phyloP scores from a whole-genome alignment of 1,140 invertebrate species.

The Achroia grisella region DNA sequence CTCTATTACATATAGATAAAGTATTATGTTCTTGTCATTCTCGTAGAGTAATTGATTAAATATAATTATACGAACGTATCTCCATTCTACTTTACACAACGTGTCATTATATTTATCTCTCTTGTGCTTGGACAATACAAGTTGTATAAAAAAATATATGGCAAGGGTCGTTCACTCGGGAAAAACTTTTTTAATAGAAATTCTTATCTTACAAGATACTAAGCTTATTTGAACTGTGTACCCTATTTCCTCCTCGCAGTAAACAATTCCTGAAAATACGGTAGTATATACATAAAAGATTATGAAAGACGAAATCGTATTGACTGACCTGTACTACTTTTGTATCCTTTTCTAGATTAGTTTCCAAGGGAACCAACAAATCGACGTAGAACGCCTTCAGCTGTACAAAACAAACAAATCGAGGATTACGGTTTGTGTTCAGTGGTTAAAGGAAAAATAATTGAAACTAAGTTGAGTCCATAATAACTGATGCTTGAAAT shows the following conservation, averaged over 20 bases:
- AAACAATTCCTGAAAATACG: slow-evolving; percentile 30
- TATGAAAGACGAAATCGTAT: slow-evolving; percentile 25
- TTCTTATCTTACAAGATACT: slow-evolving; percentile 36
- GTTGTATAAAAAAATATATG: slow-evolving; percentile 8
- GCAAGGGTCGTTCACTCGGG: slow-evolving; percentile 13
- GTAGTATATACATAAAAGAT: slow-evolving; percentile 21
- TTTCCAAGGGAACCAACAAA: slow-evolving; percentile 91
- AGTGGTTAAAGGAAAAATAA: not conserved
- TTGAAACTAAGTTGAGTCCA: not conserved
- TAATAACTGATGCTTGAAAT: too few relatives aligned
- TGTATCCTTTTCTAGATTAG: slow-evolving; percentile 93
- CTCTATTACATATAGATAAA: not conserved
- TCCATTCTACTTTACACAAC: not conserved
- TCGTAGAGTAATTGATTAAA: too few relatives aligned
- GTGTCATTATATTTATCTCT: slow-evolving; percentile 1
- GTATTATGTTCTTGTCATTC: not conserved
- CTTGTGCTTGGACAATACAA: slow-evolving; percentile 5
- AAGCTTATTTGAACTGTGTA: slow-evolving; percentile 34
- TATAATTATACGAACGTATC: too few relatives aligned
- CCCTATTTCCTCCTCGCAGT: slow-evolving; percentile 22
- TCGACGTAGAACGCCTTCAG: slow-evolving; percentile 96
- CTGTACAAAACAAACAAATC: slow-evolving; percentile 75
- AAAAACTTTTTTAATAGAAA: slow-evolving; percentile 50
- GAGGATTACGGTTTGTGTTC: slow-evolving; percentile 13
- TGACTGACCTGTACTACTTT: slow-evolving; percentile 90